Evolutionary conservation across 1,140 invertebrate genomes (phyloP).

Genomic region (Penaeus japonicus): DNA sequence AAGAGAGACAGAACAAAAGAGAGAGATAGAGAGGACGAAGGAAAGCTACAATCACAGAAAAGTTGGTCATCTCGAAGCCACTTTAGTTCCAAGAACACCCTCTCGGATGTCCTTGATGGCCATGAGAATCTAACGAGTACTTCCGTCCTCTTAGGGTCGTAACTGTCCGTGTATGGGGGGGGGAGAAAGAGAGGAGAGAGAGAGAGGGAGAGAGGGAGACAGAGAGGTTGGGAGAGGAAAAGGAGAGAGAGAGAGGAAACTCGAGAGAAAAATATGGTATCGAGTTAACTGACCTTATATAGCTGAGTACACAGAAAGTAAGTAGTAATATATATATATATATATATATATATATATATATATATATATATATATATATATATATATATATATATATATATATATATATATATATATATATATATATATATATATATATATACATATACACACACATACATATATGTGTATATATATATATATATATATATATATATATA

Average conservation of each 20-base stretch:
- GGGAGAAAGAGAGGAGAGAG: not conserved
- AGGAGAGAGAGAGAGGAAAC: not conserved
- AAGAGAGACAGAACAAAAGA: no score
- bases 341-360: not conserved
- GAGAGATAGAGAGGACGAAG: no score
- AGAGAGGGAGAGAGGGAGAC: no score
- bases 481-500: slow-evolving; percentile 6
- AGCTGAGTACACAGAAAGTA: not conserved
- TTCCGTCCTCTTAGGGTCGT: no score
- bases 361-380: not conserved
- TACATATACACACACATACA: not conserved
- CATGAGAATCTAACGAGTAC: no score
- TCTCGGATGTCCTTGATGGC: no score
- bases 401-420: not conserved
- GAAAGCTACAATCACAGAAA: no score
- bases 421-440: not conserved
- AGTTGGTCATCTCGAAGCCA: no score
- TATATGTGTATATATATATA: not conserved
- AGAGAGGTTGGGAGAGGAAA: no score
- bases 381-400: not conserved
- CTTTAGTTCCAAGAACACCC: no score
- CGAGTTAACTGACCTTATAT: not conserved
- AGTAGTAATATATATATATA: not conserved
- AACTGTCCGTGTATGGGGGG: no score
- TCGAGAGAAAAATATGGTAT: not conserved